Evolutionary conservation across 1,140 invertebrate species (phyloP), one percentile per base, ranked within the genome.

Genomic region (Drosophila ficusphila): DNA sequence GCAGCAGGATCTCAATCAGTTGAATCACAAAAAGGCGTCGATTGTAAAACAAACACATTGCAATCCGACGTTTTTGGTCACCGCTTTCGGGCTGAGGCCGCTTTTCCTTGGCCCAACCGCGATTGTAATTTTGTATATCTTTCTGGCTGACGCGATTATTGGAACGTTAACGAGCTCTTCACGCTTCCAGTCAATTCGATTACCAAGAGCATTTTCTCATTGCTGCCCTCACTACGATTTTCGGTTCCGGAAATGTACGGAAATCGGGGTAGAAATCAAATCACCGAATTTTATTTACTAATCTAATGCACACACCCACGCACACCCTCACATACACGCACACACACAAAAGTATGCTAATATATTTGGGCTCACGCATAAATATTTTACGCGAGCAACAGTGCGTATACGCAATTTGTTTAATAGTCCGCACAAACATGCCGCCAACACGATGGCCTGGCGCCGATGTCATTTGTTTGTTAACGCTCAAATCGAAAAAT

Each of bases 41-140:
- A 82, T 88, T 81, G 77, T 81, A 60, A 88, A 86, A 77, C 82
- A 88, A 86, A 86, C 81, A 88, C 81, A 86, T 86, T 81, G 81
- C 81, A 83, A 85, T 85, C 81, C 49, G 39, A 54, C 79, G 71
- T 72, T 61, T 42, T 42, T 79, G 71, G 21, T 64, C 39, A 46
- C 71, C 78, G 42, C 29, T 67, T 41, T 16, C 33, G 18, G 39
- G 39, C 11, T 48, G 42, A 16, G 38, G 46, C 27, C 27, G 53
- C 67, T 51, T 48, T 29, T 19, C 11, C 1, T n/a, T 31, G 34
- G 41, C 58, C 62, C 58, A 64, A 33, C 42, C 42, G 46, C 60
- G 34, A 65, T 65, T 41, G 12, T 33, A 31, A 48, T 41, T 31
- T 34, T 58, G 42, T 62, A 23, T 57, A 31, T 61, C 7, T 44